Evolutionary conservation across 2,797 vertebrate genomes (phyloP).

Genomic region (Kryptopterus vitreolus): DNA sequence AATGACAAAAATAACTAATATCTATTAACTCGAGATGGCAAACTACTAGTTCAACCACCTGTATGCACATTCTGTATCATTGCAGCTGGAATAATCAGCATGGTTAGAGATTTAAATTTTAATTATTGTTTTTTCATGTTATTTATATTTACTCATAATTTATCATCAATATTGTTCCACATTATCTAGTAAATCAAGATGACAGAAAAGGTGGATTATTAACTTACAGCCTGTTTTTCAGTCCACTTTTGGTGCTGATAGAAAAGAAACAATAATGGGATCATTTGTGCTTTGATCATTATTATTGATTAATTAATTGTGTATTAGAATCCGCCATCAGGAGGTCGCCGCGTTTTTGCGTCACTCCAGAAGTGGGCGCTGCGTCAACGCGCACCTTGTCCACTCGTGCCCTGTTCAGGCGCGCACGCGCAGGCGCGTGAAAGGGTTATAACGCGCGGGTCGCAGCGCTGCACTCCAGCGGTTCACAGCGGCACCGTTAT

Average conservation of each 20-base stretch:
- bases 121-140: too few species aligned
- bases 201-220: too few species aligned
- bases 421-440: not conserved
- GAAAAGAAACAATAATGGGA: too few species aligned
- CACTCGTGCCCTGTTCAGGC: not conserved
- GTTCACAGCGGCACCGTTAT: not conserved
- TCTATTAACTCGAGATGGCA: too few species aligned
- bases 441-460: slow-evolving; percentile 46
- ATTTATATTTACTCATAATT: too few species aligned
- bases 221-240: too few species aligned
- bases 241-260: too few species aligned
- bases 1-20: too few species aligned
- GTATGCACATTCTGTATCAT: not conserved
- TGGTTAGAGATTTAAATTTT: not conserved
- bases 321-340: too few species aligned
- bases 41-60: not conserved
- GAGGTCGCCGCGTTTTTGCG: not conserved
- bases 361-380: slow-evolving; percentile 14
- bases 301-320: not conserved
- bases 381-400: not conserved
- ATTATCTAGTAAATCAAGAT: too few species aligned
- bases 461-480: slow-evolving; percentile 9
- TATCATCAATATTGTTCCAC: too few species aligned
- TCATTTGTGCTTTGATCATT: too few species aligned
- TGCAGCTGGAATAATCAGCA: not conserved